A percentile compares a stretch with the other conserved stretches of the same genome.
Conservation (phyloP, 2,888 invertebrate species). For the Tachina grossa region DNA sequence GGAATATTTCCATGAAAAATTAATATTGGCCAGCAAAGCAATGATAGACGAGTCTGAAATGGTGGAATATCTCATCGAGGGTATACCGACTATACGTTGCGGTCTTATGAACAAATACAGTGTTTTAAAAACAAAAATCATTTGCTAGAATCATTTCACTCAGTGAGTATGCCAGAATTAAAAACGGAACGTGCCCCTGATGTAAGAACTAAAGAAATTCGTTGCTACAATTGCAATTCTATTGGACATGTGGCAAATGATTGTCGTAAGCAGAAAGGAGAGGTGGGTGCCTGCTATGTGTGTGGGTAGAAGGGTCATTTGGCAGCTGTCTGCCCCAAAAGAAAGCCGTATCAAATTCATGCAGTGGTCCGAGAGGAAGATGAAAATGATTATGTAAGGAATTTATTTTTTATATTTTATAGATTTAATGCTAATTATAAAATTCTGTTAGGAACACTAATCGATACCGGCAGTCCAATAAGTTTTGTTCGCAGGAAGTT, state of each 20-base stretch:
- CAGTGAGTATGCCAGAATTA: slow-evolving; percentile 28
- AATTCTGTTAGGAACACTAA: slow-evolving; percentile 61
- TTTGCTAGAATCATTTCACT: slow-evolving; percentile 47
- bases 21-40: slow-evolving; percentile 64
- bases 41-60: slow-evolving; percentile 73
- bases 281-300: too few relatives aligned
- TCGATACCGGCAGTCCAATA: slow-evolving; percentile 67
- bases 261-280: too few relatives aligned
- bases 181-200: slow-evolving; percentile 2
- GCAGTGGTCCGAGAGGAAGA: slow-evolving; percentile 40
- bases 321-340: too few relatives aligned
- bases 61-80: slow-evolving; percentile 68
- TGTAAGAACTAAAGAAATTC: slow-evolving; percentile 30
- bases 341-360: slow-evolving; percentile 33
- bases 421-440: too few relatives aligned
- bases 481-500: slow-evolving; percentile 55
- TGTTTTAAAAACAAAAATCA: slow-evolving; percentile 28
- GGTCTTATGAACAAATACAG: slow-evolving; percentile 60
- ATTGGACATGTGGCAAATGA: too few relatives aligned
- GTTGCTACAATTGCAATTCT: too few relatives aligned
- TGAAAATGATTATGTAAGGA: slow-evolving; percentile 65
- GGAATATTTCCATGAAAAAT: slow-evolving; percentile 69
- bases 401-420: slow-evolving; percentile 62
- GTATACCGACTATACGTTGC: slow-evolving; percentile 57
- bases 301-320: too few relatives aligned